phyloP scores from a whole-genome alignment of 1,140 invertebrate genomes.

The Paracyclopina nana region DNA sequence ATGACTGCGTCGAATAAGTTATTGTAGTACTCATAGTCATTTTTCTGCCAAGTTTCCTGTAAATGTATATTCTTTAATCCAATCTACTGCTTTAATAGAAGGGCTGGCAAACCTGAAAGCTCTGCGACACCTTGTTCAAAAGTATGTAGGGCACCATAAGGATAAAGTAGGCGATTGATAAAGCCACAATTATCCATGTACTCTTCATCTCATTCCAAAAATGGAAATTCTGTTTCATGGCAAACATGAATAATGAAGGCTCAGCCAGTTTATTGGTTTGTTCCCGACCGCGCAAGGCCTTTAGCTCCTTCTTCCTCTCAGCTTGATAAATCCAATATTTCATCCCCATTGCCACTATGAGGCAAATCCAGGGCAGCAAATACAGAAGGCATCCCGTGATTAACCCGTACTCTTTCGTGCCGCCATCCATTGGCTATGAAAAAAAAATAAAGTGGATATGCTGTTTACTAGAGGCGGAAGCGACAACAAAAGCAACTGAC shows the following conservation, averaged over 20 bases:
- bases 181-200: background rate
- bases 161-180: background rate
- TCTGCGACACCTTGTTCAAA: constrained; percentile 2
- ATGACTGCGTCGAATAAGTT: background rate
- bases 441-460: no score
- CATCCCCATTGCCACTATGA: background rate
- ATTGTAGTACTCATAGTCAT: constrained; percentile 3
- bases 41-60: background rate
- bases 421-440: background rate
- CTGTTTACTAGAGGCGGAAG: no score
- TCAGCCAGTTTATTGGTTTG: constrained; percentile 2
- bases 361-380: background rate
- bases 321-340: background rate
- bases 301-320: constrained; percentile 3
- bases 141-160: constrained; percentile 5
- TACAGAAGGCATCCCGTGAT: background rate
- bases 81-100: background rate
- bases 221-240: constrained; percentile 4
- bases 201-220: constrained; percentile 9
- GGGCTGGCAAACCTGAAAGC: background rate
- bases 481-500: no score
- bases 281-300: background rate
- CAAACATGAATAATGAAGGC: background rate
- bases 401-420: background rate
- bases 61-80: background rate